These are phyloP conservation scores for Synanceia verrucosa DNA, from an alignment of 2,797 vertebrate species.

Conservation along the genomic window DNA sequence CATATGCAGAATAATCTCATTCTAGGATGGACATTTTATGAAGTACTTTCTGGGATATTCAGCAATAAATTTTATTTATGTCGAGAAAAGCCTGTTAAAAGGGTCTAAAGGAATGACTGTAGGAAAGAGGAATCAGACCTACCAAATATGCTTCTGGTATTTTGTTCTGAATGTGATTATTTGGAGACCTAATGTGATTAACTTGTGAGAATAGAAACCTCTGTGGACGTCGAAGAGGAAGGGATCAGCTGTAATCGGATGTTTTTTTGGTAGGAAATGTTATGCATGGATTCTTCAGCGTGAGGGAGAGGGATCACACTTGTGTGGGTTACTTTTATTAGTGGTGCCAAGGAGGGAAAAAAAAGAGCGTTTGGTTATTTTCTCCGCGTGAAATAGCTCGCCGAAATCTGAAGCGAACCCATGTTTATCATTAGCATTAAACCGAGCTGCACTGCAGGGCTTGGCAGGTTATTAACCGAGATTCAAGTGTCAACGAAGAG, in stretches of 20 bases:
- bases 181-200: constrained; percentile 70
- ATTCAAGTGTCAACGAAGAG: not conserved
- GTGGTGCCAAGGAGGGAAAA: constrained; percentile 8
- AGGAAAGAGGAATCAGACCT: constrained; percentile 29
- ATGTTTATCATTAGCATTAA: constrained; percentile 22
- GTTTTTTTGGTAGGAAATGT: constrained; percentile 54
- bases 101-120: constrained; percentile 24
- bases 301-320: constrained; percentile 4
- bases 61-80: constrained; percentile 38
- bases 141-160: constrained; percentile 47
- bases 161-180: constrained; percentile 66
- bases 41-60: constrained; percentile 37
- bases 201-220: constrained; percentile 56
- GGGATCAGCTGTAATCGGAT: constrained; percentile 63
- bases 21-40: constrained; percentile 37
- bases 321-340: constrained; percentile 39
- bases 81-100: constrained; percentile 50
- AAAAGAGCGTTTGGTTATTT: constrained; percentile 25
- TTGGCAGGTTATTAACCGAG: not conserved
- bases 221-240: constrained; percentile 40
- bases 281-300: constrained; percentile 29
- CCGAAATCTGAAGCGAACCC: not conserved
- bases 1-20: constrained; percentile 33
- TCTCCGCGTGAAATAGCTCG: constrained; percentile 17
- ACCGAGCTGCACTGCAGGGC: not conserved